Conservation (phyloP, 2,113 vertebrate species). For the Upupa epops region DNA sequence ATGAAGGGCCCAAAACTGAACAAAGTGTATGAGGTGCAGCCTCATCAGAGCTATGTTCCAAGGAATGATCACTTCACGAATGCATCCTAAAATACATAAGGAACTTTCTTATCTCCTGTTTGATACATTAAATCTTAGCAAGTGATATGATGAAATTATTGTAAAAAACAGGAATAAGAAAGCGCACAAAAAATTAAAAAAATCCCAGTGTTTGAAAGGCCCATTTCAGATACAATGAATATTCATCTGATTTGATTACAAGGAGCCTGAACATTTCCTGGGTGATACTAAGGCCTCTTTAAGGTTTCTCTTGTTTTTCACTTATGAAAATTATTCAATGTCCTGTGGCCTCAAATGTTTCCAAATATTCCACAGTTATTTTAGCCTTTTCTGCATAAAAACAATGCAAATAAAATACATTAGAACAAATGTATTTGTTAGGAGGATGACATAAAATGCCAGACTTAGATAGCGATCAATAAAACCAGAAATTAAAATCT, state of each 20-base stretch:
- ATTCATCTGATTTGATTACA: neutral
- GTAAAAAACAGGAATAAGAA: neutral
- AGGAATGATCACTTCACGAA: neutral
- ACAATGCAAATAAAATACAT: neutral
- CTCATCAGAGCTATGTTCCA: neutral
- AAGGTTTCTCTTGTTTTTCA: neutral
- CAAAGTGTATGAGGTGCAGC: too few relatives aligned
- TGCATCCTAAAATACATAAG: neutral
- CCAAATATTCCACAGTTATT: neutral
- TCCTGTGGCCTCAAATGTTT: neutral
- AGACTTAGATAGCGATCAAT: neutral
- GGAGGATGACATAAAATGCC: neutral
- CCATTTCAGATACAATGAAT: neutral
- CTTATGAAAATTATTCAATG: neutral
- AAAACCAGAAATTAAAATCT: neutral
- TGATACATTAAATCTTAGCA: neutral
- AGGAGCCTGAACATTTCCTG: neutral
- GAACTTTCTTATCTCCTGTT: neutral
- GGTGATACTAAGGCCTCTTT: neutral
- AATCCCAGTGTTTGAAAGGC: neutral
- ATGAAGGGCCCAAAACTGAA: too few relatives aligned
- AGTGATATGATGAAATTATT: neutral
- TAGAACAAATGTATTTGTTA: neutral
- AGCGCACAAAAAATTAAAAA: neutral
- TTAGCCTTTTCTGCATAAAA: neutral